phyloP scores from a whole-genome alignment of 2,113 vertebrate genomes.

The Macquaria australasica region DNA sequence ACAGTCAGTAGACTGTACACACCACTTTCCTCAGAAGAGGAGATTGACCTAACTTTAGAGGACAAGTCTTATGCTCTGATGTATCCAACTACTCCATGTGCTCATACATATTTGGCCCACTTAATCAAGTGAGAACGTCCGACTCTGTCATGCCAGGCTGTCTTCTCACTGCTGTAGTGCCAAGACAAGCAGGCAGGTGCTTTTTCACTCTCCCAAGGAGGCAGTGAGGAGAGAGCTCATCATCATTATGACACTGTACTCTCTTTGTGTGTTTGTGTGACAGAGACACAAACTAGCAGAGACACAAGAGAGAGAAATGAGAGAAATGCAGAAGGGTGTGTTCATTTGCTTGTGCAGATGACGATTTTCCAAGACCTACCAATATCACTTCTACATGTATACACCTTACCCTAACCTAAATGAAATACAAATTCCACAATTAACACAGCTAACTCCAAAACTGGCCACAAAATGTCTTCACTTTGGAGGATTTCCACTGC shows the following conservation, averaged over 20 bases:
- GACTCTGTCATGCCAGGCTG: slow-evolving; percentile 18
- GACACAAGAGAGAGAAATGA: background rate
- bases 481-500: background rate
- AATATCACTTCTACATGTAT: background rate
- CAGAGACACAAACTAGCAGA: slow-evolving; percentile 4
- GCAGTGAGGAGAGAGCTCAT: slow-evolving; percentile 39
- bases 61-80: slow-evolving; percentile 20
- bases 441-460: background rate
- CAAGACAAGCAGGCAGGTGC: slow-evolving; percentile 57
- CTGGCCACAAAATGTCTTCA: background rate
- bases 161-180: slow-evolving; percentile 35
- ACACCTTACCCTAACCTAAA: background rate
- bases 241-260: slow-evolving; percentile 27
- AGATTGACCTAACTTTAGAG: slow-evolving; percentile 45
- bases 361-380: background rate
- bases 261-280: slow-evolving; percentile 5
- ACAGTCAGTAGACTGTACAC: background rate
- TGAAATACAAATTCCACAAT: background rate
- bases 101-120: slow-evolving; percentile 10
- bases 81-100: slow-evolving; percentile 26
- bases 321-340: background rate
- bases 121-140: slow-evolving; percentile 49
- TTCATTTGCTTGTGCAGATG: slow-evolving; percentile 2
- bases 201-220: slow-evolving; percentile 48
- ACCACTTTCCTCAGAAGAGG: background rate